Base-by-base conservation (phyloP, 2,797 vertebrate species). In the Chloroceryle inda region DNA sequence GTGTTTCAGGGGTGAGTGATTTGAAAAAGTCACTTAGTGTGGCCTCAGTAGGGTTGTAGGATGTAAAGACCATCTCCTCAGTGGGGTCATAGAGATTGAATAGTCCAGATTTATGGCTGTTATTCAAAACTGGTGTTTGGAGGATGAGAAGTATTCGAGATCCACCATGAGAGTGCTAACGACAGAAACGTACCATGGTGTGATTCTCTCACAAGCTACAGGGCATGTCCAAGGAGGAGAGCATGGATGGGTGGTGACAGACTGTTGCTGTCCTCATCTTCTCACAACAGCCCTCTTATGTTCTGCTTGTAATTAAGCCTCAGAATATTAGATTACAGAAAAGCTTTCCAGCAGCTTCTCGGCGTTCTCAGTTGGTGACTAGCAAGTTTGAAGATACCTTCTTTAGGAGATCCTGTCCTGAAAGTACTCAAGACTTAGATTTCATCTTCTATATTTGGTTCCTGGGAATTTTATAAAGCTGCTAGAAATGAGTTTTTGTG, bases 321-420 rank as follows among this genome's bases (percentile, higher is more conserved):
- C 40, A 38, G 33, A 74, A 33, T 89, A 85, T 93, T 92, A 29
- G 72, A 76, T 92, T 53, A 68, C 61, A 17, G 16, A 0, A 13
- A 74, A 63, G 53, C 74, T 74, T 95, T 94, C 72, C 79, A 83
- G 78, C 53, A 77, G 68, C 61, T 74, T 93, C 64, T 93, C 4
- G 0, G 37, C 63, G 67, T 27, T 47, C 44, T 71, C 19, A 2
- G 40, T 18, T 2, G 7, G 21, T 52, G 73, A 3, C 23, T 11
- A 80, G 33, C 6, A 55, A 78, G 35, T 81, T 76, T 81, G 77
- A 74, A 52, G 72, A 8, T 56, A 26, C 3, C 4, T 2, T 72
- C 24, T 68, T 44, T 4, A 61, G 69, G 17, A 56, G 50, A 68
- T 79, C 50, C 8, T 0, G 1, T 76, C 67, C 56, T 92, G 86